Evolutionary conservation across 2,888 invertebrate species (phyloP).

Genomic region (Eustalomyia histrio): DNA sequence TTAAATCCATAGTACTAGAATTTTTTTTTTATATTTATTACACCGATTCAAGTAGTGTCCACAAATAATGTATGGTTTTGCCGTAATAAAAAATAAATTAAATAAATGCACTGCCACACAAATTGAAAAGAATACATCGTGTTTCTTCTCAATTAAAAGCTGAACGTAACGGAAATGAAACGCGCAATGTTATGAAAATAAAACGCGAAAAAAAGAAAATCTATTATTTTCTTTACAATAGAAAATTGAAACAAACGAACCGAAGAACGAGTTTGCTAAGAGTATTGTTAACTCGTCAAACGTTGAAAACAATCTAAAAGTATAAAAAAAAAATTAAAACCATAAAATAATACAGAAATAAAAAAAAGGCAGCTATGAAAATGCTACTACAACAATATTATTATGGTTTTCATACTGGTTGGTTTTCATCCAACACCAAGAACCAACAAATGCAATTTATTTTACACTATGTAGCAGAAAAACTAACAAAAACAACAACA

Average conservation of each 20-base stretch:
- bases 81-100: conserved; percentile 19
- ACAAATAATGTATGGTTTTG: conserved; percentile 30
- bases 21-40: not conserved
- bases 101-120: conserved; percentile 16
- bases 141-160: conserved; percentile 22
- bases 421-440: not conserved
- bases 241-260: not conserved
- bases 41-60: conserved; percentile 26
- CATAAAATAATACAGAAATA: conserved; percentile 40
- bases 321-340: conserved; percentile 54
- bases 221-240: conserved; percentile 15
- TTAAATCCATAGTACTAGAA: not conserved
- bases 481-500: conserved; percentile 13
- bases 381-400: conserved; percentile 11
- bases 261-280: not conserved
- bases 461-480: not conserved
- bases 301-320: conserved; percentile 62
- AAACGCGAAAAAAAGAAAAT: conserved; percentile 27
- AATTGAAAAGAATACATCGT: not conserved
- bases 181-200: conserved; percentile 25
- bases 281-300: conserved; percentile 58
- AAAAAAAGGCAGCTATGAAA: not conserved
- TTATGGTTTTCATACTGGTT: conserved; percentile 49
- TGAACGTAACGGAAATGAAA: conserved; percentile 26
- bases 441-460: conserved; percentile 3